Evolutionary conservation across 2,113 vertebrate species (phyloP).

Genomic region (Psephotus haematonotus): DNA sequence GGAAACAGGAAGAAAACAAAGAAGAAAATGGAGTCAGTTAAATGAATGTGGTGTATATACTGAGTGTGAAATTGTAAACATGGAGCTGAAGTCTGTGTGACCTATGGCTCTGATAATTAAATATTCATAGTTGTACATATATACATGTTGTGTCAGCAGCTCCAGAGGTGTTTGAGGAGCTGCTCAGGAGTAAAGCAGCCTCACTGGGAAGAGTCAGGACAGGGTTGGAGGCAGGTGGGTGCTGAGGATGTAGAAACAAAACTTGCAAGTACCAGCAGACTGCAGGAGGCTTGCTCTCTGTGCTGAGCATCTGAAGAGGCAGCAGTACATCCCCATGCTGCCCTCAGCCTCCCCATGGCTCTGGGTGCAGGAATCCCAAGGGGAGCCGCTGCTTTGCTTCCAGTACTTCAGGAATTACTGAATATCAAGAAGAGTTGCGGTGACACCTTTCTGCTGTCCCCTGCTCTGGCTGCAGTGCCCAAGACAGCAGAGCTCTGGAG

Average conservation of each 20-base stretch:
- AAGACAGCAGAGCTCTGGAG: background rate
- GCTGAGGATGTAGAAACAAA: background rate
- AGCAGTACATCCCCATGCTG: fast-evolving
- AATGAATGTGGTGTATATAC: background rate
- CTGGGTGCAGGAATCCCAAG: fast-evolving
- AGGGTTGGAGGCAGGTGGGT: background rate
- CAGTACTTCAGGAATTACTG: fast-evolving
- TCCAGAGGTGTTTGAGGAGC: background rate
- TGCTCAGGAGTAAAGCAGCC: background rate
- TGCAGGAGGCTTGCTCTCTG: background rate
- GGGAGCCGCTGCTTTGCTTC: background rate
- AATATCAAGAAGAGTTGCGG: background rate
- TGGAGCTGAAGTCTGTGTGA: background rate
- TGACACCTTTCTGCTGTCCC: background rate
- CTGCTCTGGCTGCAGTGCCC: fast-evolving
- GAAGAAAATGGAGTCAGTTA: background rate
- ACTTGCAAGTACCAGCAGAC: fast-evolving
- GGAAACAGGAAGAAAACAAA: background rate
- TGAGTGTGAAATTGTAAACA: background rate
- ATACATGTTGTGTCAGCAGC: fast-evolving
- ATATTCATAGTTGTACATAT: no score
- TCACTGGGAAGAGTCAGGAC: background rate
- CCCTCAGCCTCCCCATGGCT: background rate
- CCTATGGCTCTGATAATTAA: background rate
- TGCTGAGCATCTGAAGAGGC: background rate